Base-by-base conservation (phyloP, 2,888 invertebrate species). In the Beris chalybata region DNA sequence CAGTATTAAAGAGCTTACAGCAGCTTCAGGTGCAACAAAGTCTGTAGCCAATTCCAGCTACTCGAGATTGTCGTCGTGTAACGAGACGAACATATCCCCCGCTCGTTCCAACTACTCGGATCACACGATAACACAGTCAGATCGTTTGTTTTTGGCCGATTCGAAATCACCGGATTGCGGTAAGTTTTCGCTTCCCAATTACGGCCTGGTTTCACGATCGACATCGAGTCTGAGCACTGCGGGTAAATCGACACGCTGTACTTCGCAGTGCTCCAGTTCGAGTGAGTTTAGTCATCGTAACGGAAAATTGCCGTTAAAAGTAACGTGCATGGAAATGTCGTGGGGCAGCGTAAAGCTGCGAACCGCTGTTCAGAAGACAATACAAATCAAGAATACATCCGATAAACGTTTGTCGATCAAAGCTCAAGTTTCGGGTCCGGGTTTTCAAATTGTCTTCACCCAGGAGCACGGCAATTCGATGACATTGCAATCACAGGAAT, bases 271-370 rank as follows among this genome's bases (percentile, higher is more conserved):
- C 31, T 79, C 79, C 1, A 78, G 73, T 65, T 75, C 77, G 0
- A 80, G 80, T 66, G 79, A 80, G 71, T 80, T 79, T 29, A 79
- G 76, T 47, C 78, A 79, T 67, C 75, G 76, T 0, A 78, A 78
- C 70, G 78, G 77, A 0, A 76, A 76, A 63, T 72, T 84, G 9
- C 85, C 87, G 0, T 78, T 87, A 11, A 83, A 85, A 73, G 82
- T 85, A 1, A 86, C 85, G 0, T 82, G 83, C 48, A 78, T 81
- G 7, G 83, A 86, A 69, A 72, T 87, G 5, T 82, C 85, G 13
- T 87, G 87, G 87, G 85, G 84, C 32, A 85, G 86, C 71, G 76
- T 86, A 3, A 84, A 83, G 73, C 74, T 83, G 9, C 84, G 86
- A 38, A 85, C 83, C 69, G 81, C 79, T 15, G 81, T 81, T 1